phyloP scores from a whole-genome alignment of 2,797 vertebrate species.

The Sebastes hubbsi region DNA sequence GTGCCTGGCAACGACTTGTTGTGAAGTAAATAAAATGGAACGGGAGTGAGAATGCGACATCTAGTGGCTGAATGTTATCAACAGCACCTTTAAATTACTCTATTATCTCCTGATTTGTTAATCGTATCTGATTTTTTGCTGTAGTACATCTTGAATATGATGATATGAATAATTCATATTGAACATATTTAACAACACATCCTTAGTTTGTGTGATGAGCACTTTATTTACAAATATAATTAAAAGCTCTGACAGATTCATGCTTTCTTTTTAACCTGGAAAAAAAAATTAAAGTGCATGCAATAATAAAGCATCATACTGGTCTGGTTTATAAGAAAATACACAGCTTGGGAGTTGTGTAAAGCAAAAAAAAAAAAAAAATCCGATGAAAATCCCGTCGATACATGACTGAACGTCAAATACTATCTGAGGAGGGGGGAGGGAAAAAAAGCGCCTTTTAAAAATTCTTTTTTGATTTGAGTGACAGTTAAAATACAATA shows the following conservation, averaged over 20 bases:
- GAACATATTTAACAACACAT: neutral
- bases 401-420: conserved; percentile 82
- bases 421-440: conserved; percentile 77
- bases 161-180: neutral
- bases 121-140: neutral
- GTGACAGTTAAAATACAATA: conserved; percentile 99
- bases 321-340: conserved; percentile 90
- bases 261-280: conserved; percentile 93
- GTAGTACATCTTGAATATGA: neutral
- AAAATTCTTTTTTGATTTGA: conserved; percentile 84
- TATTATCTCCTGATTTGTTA: neutral
- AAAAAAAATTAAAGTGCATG: conserved; percentile 99
- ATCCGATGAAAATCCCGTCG: conserved; percentile 77
- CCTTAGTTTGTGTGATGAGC: conserved; percentile 87
- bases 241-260: conserved; percentile 98
- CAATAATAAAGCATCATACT: conserved; percentile 93
- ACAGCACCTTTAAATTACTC: too few species aligned
- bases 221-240: conserved; percentile 99
- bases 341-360: conserved; percentile 94
- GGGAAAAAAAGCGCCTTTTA: conserved; percentile 82
- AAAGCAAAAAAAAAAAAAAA: conserved; percentile 78
- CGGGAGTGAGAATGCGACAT: too few species aligned
- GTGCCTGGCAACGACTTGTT: too few species aligned
- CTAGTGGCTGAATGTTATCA: too few species aligned
- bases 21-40: too few species aligned